A percentile compares a stretch with the other conserved stretches of the same genome.
Evolutionary conservation across 2,888 invertebrate genomes (phyloP).

Genomic region (Ichneumon xanthorius): DNA sequence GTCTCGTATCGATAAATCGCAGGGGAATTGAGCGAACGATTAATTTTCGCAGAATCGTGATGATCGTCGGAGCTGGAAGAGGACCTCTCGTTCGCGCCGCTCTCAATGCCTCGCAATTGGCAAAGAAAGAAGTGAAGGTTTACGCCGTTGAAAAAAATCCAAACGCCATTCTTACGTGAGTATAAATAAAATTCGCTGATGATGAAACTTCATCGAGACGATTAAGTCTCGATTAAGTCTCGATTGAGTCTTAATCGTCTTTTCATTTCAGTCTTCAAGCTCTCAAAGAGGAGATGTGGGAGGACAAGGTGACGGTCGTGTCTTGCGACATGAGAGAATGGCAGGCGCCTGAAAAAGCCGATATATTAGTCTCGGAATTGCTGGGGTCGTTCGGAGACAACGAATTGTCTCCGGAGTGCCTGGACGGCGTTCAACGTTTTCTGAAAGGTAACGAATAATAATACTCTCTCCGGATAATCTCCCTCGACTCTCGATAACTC

Average conservation of each 20-base stretch:
- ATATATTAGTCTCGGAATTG: slow-evolving; percentile 98
- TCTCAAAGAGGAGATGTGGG: slow-evolving; percentile 92
- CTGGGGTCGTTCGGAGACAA: slow-evolving; percentile 99
- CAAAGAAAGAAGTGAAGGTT: slow-evolving; percentile 91
- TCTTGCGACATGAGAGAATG: slow-evolving; percentile 95
- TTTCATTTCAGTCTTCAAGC: slow-evolving; percentile 87
- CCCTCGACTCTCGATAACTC: not conserved
- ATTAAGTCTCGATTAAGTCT: not conserved
- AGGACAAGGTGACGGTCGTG: slow-evolving; percentile 91
- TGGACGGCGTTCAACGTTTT: slow-evolving; percentile 96
- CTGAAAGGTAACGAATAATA: slow-evolving; percentile 87
- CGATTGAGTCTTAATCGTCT: not conserved
- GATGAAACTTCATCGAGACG: not conserved
- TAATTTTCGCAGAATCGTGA: slow-evolving; percentile 86
- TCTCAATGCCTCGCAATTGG: slow-evolving; percentile 91
- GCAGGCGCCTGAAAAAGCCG: slow-evolving; percentile 93
- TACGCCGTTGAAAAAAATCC: slow-evolving; percentile 99
- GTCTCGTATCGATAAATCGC: not conserved
- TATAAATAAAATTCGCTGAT: slow-evolving; percentile 21
- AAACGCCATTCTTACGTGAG: slow-evolving; percentile 94
- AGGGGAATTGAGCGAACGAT: not conserved
- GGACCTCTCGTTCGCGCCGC: slow-evolving; percentile 97
- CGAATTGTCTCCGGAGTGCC: slow-evolving; percentile 98
- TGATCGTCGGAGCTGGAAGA: slow-evolving; percentile 97
- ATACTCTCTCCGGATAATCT: not conserved